phyloP scores from a whole-genome alignment of 2,113 vertebrate genomes.

The Corythaixoides concolor region DNA sequence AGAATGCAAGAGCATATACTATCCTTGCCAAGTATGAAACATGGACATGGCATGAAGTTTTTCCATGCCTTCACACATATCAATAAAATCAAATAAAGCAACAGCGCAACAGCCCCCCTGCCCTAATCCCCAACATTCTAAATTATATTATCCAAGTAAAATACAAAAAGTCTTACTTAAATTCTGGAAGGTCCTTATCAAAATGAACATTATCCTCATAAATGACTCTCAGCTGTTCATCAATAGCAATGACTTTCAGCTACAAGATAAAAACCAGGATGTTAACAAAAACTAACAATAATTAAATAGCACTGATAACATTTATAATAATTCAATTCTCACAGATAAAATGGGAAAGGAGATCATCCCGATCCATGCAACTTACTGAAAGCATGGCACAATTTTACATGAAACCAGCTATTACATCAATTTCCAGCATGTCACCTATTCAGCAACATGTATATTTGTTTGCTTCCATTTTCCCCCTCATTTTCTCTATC shows the following conservation, averaged over 20 bases:
- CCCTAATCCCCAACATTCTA: neutral
- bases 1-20: neutral
- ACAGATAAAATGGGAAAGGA: neutral
- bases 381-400: neutral
- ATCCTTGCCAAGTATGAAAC: neutral
- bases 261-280: constrained; percentile 62
- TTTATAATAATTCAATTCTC: neutral
- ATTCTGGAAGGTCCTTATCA: constrained; percentile 88
- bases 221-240: constrained; percentile 79
- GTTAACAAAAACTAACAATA: neutral
- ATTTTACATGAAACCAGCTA: neutral
- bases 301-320: neutral
- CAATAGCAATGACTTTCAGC: constrained; percentile 90
- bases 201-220: constrained; percentile 88
- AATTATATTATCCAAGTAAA: neutral
- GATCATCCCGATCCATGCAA: neutral
- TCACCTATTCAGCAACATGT: neutral
- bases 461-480: neutral
- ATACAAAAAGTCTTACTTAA: constrained; percentile 77
- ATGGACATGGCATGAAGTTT: neutral
- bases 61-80: neutral
- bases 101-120: neutral
- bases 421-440: neutral
- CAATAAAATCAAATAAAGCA: neutral
- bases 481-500: neutral